Conservation (phyloP, 2,888 invertebrate genomes). For the Erannis defoliaria region DNA sequence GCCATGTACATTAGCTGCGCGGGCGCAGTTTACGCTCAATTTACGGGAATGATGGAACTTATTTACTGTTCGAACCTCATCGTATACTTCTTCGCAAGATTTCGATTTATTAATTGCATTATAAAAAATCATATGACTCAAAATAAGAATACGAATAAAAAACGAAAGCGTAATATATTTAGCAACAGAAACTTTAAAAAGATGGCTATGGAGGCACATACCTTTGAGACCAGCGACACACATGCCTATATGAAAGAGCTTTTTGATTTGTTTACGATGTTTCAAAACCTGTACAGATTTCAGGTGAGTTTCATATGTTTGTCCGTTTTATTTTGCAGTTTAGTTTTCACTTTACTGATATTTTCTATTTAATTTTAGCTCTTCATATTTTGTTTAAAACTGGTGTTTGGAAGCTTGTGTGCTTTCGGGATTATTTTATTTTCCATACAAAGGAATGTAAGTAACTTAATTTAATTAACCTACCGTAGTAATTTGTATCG, state of each 20-base stretch:
- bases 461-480: too few species aligned
- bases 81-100: conserved; percentile 58
- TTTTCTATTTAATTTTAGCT: conserved; percentile 53
- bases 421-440: conserved; percentile 59
- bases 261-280: conserved; percentile 53
- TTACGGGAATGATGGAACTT: conserved; percentile 59
- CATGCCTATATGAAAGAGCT: conserved; percentile 57
- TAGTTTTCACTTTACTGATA: neutral
- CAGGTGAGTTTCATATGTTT: conserved; percentile 22
- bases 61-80: conserved; percentile 57
- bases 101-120: conserved; percentile 63
- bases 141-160: conserved; percentile 21
- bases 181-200: conserved; percentile 42
- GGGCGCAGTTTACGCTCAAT: conserved; percentile 48
- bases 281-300: conserved; percentile 55
- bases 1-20: conserved; percentile 37
- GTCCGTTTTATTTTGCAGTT: neutral
- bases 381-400: conserved; percentile 57
- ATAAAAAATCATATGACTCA: conserved; percentile 58
- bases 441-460: conserved; percentile 59
- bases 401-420: conserved; percentile 54
- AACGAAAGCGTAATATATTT: conserved; percentile 7
- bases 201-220: conserved; percentile 55
- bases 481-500: too few species aligned
- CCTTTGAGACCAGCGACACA: conserved; percentile 56